A percentile compares a stretch with the other conserved stretches of the same genome.
These are phyloP conservation scores for Tiaroga cobitis DNA, from an alignment of 2,797 vertebrate species.

Conservation along the genomic window DNA sequence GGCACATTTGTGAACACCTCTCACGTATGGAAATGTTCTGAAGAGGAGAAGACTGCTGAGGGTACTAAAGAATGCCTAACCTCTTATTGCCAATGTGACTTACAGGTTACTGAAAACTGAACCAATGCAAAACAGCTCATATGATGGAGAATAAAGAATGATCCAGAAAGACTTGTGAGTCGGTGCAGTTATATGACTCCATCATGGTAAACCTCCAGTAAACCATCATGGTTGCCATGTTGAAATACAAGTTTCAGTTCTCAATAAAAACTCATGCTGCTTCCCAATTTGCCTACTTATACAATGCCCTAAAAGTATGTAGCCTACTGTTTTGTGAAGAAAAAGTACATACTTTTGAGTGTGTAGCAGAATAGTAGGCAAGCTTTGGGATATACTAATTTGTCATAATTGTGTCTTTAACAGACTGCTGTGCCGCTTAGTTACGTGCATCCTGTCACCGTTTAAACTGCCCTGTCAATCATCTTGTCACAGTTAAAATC, in stretches of 20 bases:
- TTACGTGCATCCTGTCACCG: too few species aligned
- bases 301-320: too few species aligned
- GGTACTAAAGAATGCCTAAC: slow-evolving; percentile 16
- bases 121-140: slow-evolving; percentile 33
- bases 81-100: slow-evolving; percentile 38
- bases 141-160: slow-evolving; percentile 17
- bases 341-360: too few species aligned
- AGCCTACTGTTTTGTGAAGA: too few species aligned
- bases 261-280: neutral
- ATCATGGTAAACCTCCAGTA: too few species aligned
- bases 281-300: too few species aligned
- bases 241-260: slow-evolving; percentile 42
- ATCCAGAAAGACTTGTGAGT: slow-evolving; percentile 19
- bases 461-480: too few species aligned
- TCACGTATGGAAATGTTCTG: slow-evolving; percentile 24
- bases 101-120: slow-evolving; percentile 38
- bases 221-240: slow-evolving; percentile 41
- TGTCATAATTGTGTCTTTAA: too few species aligned
- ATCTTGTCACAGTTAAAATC: too few species aligned
- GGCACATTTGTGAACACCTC: slow-evolving; percentile 23
- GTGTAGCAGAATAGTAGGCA: too few species aligned
- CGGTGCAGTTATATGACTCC: slow-evolving; percentile 25
- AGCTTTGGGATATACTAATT: too few species aligned
- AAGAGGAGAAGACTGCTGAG: slow-evolving; percentile 11
- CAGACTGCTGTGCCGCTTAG: too few species aligned